Conservation (phyloP, 2,888 invertebrate species). For the Amphipoea lucens region DNA sequence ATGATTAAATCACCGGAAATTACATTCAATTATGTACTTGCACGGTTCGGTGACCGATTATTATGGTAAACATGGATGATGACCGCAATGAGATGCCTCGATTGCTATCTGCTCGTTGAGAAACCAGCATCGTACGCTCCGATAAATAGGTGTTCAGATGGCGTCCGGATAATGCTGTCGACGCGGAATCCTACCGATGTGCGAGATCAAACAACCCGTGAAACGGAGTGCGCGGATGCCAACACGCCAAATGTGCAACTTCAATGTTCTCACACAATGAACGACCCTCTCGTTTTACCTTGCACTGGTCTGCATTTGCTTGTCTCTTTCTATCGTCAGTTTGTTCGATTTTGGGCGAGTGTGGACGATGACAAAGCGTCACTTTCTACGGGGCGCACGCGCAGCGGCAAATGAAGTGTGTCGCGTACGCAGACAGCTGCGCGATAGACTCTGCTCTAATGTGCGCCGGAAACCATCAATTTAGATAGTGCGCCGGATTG, state of each 20-base stretch:
- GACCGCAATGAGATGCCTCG: slow-evolving; percentile 62
- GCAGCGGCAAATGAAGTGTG: slow-evolving; percentile 89
- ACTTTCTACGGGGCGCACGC: slow-evolving; percentile 88
- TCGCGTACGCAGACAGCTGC: slow-evolving; percentile 88
- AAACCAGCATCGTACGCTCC: slow-evolving; percentile 60
- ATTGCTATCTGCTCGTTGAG: slow-evolving; percentile 62
- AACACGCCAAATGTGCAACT: slow-evolving; percentile 75
- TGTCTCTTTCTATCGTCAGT: slow-evolving; percentile 75
- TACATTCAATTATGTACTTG: slow-evolving; percentile 78
- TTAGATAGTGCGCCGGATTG: slow-evolving; percentile 88
- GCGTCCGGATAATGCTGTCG: slow-evolving; percentile 66
- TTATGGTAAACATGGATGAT: slow-evolving; percentile 72
- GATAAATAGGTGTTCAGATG: slow-evolving; percentile 61
- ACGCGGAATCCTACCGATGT: slow-evolving; percentile 72
- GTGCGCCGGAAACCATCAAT: slow-evolving; percentile 90
- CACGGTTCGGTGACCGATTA: slow-evolving; percentile 73
- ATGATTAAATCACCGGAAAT: slow-evolving; percentile 83
- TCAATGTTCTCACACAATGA: slow-evolving; percentile 67
- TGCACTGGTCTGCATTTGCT: slow-evolving; percentile 49
- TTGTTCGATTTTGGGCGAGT: slow-evolving; percentile 84
- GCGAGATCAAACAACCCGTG: slow-evolving; percentile 76
- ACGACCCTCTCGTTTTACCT: slow-evolving; percentile 70
- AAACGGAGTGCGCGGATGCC: slow-evolving; percentile 71
- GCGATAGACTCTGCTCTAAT: slow-evolving; percentile 85
- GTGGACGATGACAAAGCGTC: slow-evolving; percentile 84